Base-by-base conservation (phyloP, 53 echinoderm and acorn worm species). In the Echinometra lucunter region DNA sequence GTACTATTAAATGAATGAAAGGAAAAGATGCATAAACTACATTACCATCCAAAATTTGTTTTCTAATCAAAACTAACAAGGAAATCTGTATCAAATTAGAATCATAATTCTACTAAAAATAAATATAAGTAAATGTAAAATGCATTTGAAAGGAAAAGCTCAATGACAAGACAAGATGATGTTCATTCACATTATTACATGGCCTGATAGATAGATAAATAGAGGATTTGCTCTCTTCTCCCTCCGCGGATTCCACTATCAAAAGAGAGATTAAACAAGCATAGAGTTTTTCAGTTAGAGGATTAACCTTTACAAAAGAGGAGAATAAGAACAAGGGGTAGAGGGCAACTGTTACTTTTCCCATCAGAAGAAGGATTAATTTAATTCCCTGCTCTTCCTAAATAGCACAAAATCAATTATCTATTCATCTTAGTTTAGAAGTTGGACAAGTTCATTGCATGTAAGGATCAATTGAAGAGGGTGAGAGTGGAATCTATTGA, bases 311-410 rank as follows among this genome's bases (percentile, higher is more conserved):
- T 67, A 44, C 28, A 67, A 69, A 19, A 44, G 37, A 57, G 1
- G 45, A 55, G 80, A 78, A 70, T 45, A 12, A 66, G 63, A 91
- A 91, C 66, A 91, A 91, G 66, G 91, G 3, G 28, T 75, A 92
- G 92, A 28, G 92, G 75, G 55, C 92, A 92, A 92, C 92, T 92
- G 92, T 92, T 92, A 92, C 92, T 57, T 92, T 63, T 92, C 92
- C 78, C 92, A 92, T 92, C 49, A 35, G 66, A 5, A 47, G 10
- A 53, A 15, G 56, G 92, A 92, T 74, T 92, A 56, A 78, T 78
- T 78, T 75, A 78, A 78, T 37, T 49, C 78, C 92, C 78, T 56
- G 60, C 45, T 67, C 69, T 58, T 45, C 69, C 44, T 91, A 42
- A 11, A 11, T 53, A 53, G 53, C 8, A 9, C 1, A 78, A 15